Conservation (phyloP, 2,797 vertebrate species). For the Taenioides sp. region DNA sequence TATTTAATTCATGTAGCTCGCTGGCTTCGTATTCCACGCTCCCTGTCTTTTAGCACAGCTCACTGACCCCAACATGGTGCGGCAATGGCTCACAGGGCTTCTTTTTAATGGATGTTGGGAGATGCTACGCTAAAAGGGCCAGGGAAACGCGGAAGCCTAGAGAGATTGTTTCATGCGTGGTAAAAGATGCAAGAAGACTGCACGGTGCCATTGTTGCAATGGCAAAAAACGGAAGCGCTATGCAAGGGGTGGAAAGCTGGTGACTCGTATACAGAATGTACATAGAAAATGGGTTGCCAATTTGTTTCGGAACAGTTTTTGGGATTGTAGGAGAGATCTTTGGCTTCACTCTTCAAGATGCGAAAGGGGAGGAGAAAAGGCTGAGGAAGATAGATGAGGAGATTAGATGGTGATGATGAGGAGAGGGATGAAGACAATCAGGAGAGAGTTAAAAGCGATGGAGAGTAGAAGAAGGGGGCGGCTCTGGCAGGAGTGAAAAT, state of each 20-base stretch:
- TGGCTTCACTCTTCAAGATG: constrained; percentile 53
- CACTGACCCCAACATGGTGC: constrained; percentile 70
- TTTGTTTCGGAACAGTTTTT: constrained; percentile 49
- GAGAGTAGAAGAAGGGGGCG: constrained; percentile 8
- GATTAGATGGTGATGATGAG: constrained; percentile 58
- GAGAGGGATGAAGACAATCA: constrained; percentile 12
- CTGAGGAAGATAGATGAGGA: constrained; percentile 43
- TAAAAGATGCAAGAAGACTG: constrained; percentile 16
- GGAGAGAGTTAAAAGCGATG: background rate
- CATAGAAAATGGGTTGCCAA: constrained; percentile 27
- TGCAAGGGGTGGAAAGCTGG: constrained; percentile 11
- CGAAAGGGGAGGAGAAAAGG: constrained; percentile 34
- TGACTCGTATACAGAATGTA: constrained; percentile 20
- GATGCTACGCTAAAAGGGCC: constrained; percentile 39
- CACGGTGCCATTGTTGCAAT: constrained; percentile 26
- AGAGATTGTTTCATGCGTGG: constrained; percentile 7
- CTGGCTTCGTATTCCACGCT: constrained; percentile 59
- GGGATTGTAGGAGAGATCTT: constrained; percentile 43
- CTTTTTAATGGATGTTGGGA: constrained; percentile 57
- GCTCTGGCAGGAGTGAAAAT: background rate
- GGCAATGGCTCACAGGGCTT: constrained; percentile 42
- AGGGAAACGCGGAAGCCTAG: constrained; percentile 12
- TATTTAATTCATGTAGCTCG: constrained; percentile 79
- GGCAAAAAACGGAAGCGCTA: constrained; percentile 17
- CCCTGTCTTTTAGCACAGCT: constrained; percentile 75